Evolutionary conservation across 2,113 vertebrate species (phyloP).

Genomic region (Charina bottae): DNA sequence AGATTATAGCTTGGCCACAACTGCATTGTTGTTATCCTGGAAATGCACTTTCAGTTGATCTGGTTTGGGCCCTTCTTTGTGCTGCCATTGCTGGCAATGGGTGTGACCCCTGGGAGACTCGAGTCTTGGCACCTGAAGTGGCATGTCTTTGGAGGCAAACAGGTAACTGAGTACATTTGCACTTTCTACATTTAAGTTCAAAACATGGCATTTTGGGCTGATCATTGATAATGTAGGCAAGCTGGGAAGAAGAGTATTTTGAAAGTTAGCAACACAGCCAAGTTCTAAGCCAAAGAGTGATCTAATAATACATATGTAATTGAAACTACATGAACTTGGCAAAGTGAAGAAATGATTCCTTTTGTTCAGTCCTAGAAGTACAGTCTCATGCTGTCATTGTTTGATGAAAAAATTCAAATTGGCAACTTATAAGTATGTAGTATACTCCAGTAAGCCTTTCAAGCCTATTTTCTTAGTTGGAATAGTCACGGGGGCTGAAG

Average conservation of each 20-base stretch:
- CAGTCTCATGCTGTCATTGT: not conserved
- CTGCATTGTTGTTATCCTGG: slow-evolving; percentile 57
- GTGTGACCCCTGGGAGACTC: slow-evolving; percentile 21
- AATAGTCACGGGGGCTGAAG: not conserved
- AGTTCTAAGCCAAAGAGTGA: slow-evolving; percentile 37
- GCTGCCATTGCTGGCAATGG: slow-evolving; percentile 70
- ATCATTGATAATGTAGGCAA: slow-evolving; percentile 32
- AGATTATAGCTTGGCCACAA: slow-evolving; percentile 54
- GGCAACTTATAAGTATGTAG: not conserved
- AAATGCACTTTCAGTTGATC: slow-evolving; percentile 72
- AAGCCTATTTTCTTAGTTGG: not conserved
- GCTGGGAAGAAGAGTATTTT: slow-evolving; percentile 10
- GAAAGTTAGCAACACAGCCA: slow-evolving; percentile 14
- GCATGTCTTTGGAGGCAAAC: slow-evolving; percentile 61
- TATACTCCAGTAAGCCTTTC: slow-evolving; percentile 3
- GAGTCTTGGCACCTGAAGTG: slow-evolving; percentile 46
- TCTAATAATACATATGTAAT: not conserved
- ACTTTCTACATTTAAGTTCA: slow-evolving; percentile 63
- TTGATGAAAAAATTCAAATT: slow-evolving; percentile 9
- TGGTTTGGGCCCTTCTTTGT: slow-evolving; percentile 54
- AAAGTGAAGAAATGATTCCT: slow-evolving; percentile 27
- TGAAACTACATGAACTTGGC: slow-evolving; percentile 26
- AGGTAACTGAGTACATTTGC: slow-evolving; percentile 68
- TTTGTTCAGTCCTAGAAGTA: not conserved
- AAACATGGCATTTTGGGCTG: slow-evolving; percentile 28